These are phyloP conservation scores for Sturnus vulgaris DNA, from an alignment of 2,113 vertebrate genomes.

Conservation along the genomic window DNA sequence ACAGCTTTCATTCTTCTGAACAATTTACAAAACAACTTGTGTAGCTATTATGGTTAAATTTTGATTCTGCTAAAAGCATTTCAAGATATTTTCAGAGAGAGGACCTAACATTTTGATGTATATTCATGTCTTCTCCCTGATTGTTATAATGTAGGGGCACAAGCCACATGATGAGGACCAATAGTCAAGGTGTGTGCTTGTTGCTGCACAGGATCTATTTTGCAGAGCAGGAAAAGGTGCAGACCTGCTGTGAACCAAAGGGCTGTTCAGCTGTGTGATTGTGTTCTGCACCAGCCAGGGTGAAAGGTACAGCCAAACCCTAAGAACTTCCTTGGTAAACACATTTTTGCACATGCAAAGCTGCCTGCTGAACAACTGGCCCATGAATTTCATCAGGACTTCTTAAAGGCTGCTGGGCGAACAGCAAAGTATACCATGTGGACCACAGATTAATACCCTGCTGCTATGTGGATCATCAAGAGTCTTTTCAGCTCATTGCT, in stretches of 20 bases:
- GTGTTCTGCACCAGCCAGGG: neutral
- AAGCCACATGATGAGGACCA: neutral
- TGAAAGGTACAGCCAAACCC: neutral
- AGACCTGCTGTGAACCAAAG: neutral
- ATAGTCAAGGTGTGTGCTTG: neutral
- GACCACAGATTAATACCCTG: neutral
- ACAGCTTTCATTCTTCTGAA: slow-evolving; percentile 22
- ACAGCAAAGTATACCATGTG: neutral
- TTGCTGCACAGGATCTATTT: neutral
- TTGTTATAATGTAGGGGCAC: neutral
- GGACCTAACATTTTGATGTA: neutral
- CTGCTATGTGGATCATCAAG: neutral
- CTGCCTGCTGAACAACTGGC: neutral
- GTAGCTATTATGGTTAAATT: neutral
- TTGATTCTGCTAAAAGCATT: neutral
- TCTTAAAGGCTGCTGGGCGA: neutral
- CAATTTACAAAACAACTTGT: slow-evolving; percentile 32
- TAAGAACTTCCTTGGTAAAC: neutral
- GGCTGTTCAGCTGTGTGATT: neutral
- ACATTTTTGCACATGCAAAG: neutral
- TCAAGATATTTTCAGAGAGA: slow-evolving; percentile 5
- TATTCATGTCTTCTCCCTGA: neutral
- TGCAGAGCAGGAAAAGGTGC: neutral
- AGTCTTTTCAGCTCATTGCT: neutral
- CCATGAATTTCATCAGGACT: neutral